Evolutionary conservation across 2,888 invertebrate genomes (phyloP).

Genomic region (Odontothrips loti): DNA sequence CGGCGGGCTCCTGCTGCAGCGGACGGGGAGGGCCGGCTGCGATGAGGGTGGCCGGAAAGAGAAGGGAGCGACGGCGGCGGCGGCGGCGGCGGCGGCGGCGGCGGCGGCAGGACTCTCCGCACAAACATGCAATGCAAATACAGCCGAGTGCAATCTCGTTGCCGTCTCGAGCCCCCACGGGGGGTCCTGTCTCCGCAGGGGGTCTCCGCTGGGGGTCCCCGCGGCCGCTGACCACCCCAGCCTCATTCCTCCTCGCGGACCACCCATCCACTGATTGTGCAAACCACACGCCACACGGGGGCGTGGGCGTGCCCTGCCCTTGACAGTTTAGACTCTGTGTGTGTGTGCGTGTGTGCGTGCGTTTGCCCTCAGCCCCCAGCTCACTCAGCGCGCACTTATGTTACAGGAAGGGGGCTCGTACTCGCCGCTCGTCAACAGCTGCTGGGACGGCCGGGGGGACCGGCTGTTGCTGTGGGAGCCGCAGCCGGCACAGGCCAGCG

Average conservation of each 20-base stretch:
- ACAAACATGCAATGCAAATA: conserved; percentile 25
- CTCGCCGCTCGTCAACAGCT: conserved; percentile 71
- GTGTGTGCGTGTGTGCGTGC: too few species aligned
- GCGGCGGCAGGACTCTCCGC: neutral
- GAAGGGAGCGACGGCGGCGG: neutral
- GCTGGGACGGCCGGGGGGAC: conserved; percentile 81
- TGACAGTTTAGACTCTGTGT: too few species aligned
- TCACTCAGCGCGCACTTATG: neutral
- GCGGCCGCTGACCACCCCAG: too few species aligned
- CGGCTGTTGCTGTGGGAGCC: conserved; percentile 78
- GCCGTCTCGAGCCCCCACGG: neutral
- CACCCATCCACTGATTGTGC: too few species aligned
- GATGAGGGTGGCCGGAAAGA: neutral
- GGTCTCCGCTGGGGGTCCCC: too few species aligned
- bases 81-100: too few species aligned
- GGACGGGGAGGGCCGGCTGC: neutral
- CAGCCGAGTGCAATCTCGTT: conserved; percentile 19
- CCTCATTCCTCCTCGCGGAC: too few species aligned
- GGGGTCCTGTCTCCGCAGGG: too few species aligned
- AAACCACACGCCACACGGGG: too few species aligned
- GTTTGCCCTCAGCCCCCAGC: too few species aligned
- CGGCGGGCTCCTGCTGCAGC: neutral
- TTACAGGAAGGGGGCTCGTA: conserved; percentile 41
- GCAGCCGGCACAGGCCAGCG: conserved; percentile 49
- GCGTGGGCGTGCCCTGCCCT: too few species aligned